phyloP scores from a whole-genome alignment of 1,140 invertebrate genomes.

The Habropoda laboriosa region DNA sequence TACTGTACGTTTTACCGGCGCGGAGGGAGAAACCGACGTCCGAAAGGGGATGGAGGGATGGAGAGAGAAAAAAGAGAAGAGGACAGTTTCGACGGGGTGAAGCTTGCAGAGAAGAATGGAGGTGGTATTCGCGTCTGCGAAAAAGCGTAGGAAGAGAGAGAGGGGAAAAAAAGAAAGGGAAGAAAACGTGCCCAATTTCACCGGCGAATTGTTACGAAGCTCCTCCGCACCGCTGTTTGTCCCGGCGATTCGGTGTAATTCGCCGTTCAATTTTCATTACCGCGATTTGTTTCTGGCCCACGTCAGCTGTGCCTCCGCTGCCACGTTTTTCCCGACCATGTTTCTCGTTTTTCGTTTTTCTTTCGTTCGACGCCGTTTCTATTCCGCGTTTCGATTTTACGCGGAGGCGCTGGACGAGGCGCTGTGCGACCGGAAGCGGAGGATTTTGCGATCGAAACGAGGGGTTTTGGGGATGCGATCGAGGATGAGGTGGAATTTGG shows the following conservation, averaged over 20 bases:
- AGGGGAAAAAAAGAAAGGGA: neutral
- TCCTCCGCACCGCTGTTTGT: slow-evolving; percentile 50
- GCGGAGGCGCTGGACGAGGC: no score
- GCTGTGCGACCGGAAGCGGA: no score
- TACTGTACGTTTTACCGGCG: no score
- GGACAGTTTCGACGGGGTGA: slow-evolving; percentile 20
- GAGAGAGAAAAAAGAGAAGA: neutral
- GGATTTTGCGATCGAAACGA: no score
- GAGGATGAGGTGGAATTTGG: no score
- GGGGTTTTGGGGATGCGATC: no score
- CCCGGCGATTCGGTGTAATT: slow-evolving; percentile 39
- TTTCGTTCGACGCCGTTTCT: neutral
- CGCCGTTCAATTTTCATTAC: slow-evolving; percentile 65
- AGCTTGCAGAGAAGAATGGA: slow-evolving; percentile 36
- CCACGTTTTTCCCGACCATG: neutral
- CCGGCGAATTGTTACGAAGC: slow-evolving; percentile 57
- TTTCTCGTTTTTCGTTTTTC: no score
- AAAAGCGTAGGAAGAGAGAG: neutral
- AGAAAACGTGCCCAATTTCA: slow-evolving; percentile 55
- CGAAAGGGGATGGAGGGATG: neutral
- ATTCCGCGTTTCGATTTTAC: neutral
- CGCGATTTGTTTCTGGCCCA: slow-evolving; percentile 59
- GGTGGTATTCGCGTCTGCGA: slow-evolving; percentile 13
- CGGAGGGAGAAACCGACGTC: slow-evolving; percentile 14
- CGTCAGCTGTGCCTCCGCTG: slow-evolving; percentile 37